Conservation (phyloP, 2,888 invertebrate genomes). For the Nomada goodeniana region DNA sequence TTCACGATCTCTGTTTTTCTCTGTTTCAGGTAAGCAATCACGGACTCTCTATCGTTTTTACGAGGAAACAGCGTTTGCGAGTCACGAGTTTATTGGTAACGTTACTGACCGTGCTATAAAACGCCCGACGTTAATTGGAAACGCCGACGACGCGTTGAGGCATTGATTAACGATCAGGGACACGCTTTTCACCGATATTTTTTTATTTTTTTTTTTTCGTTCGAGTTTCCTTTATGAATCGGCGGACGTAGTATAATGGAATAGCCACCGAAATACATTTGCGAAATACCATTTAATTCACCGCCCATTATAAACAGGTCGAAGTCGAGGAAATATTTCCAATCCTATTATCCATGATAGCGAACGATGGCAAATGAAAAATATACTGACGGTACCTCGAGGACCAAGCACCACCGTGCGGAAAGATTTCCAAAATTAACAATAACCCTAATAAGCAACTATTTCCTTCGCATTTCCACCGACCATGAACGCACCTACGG, state of each 20-base stretch:
- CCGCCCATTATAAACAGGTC: too few species aligned
- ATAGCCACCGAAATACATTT: too few species aligned
- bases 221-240: neutral
- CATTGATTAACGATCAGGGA: neutral
- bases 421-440: too few species aligned
- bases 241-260: neutral
- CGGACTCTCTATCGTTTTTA: neutral
- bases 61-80: neutral
- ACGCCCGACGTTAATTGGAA: conserved; percentile 22
- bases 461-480: too few species aligned
- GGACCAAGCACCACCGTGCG: too few species aligned
- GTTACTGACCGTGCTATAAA: conserved; percentile 11
- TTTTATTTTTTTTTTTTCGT: neutral
- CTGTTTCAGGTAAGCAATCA: conserved; percentile 63
- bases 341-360: too few species aligned
- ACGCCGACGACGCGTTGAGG: conserved; percentile 1
- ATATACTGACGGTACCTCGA: too few species aligned
- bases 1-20: conserved; percentile 13
- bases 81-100: conserved; percentile 3
- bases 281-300: too few species aligned
- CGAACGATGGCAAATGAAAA: too few species aligned
- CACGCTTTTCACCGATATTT: neutral
- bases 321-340: too few species aligned
- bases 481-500: too few species aligned
- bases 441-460: too few species aligned